Percentiles rank a stretch among this genome's conserved stretches.
Conservation (phyloP, 2,888 invertebrate species). For the Scaptomyza parva region DNA sequence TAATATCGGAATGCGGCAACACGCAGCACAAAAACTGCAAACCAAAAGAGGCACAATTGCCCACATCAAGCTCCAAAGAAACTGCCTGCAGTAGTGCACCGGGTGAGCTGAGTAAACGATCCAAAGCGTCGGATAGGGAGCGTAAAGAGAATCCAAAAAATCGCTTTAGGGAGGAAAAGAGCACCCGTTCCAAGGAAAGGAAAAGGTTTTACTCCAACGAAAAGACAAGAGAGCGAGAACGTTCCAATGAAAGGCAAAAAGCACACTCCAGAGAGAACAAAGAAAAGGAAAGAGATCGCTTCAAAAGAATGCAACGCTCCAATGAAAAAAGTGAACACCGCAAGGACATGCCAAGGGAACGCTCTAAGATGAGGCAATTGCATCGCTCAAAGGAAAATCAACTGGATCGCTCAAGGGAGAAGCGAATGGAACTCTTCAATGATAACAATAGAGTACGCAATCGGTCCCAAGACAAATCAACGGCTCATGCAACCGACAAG, state of each 20-base stretch:
- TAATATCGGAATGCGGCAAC: conserved; percentile 53
- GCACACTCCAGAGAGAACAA: conserved; percentile 13
- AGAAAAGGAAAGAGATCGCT: conserved; percentile 13
- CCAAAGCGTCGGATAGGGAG: background rate
- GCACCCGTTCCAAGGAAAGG: conserved; percentile 22
- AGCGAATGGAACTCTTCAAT: conserved; percentile 12
- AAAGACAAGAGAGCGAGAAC: background rate
- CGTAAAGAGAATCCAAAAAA: conserved; percentile 18
- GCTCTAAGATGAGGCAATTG: conserved; percentile 10
- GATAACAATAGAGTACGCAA: conserved; percentile 7
- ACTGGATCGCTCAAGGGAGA: conserved; percentile 11
- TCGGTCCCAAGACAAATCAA: conserved; percentile 13
- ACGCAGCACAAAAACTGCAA: conserved; percentile 54
- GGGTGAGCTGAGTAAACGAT: conserved; percentile 9
- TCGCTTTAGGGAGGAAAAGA: conserved; percentile 15
- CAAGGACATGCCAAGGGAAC: conserved; percentile 21
- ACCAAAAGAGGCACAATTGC: conserved; percentile 7
- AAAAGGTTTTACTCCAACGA: conserved; percentile 14
- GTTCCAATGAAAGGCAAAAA: conserved; percentile 13
- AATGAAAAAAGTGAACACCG: conserved; percentile 6
- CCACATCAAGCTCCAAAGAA: conserved; percentile 13
- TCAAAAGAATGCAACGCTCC: conserved; percentile 14
- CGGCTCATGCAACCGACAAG: conserved; percentile 5
- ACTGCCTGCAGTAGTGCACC: conserved; percentile 3
- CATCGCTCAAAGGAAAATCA: conserved; percentile 11